Evolutionary conservation across 2,113 vertebrate genomes (phyloP).

Genomic region (Zapornia atra): DNA sequence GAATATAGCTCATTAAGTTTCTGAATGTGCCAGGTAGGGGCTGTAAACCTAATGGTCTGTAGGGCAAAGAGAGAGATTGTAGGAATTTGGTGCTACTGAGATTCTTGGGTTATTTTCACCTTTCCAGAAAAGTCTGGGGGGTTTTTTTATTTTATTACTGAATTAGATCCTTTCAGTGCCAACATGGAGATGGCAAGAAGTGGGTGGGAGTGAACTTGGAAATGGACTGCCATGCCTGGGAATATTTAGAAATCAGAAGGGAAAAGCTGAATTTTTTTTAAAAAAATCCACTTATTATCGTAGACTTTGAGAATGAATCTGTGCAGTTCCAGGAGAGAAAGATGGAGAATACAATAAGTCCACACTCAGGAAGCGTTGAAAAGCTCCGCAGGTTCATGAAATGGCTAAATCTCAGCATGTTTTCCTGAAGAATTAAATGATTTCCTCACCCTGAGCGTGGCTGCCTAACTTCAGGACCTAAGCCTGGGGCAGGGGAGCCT

Average conservation of each 20-base stretch:
- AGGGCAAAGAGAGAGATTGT: not conserved
- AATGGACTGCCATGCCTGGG: slow-evolving; percentile 26
- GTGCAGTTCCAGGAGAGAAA: not conserved
- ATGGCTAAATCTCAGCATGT: slow-evolving; percentile 64
- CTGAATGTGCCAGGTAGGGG: slow-evolving; percentile 10
- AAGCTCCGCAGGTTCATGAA: slow-evolving; percentile 34
- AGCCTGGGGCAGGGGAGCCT: not conserved
- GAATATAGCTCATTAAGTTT: slow-evolving; percentile 21
- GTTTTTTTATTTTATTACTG: not conserved
- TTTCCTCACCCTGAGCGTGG: not conserved
- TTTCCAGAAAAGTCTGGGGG: slow-evolving; percentile 21
- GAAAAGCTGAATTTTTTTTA: fast-evolving
- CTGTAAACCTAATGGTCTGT: not conserved
- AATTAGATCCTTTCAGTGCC: slow-evolving; percentile 24
- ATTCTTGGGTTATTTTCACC: slow-evolving; percentile 11
- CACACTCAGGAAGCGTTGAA: not conserved
- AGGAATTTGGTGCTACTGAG: not conserved
- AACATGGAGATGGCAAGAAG: slow-evolving; percentile 67
- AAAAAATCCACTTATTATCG: not conserved
- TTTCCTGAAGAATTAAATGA: slow-evolving; percentile 40
- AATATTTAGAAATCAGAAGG: not conserved
- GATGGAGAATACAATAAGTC: not conserved
- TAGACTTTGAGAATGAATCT: not conserved
- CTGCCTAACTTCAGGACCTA: slow-evolving; percentile 10
- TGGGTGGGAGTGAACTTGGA: slow-evolving; percentile 56